Base-by-base conservation (phyloP, 2,113 vertebrate species). In the Tautogolabrus adspersus region DNA sequence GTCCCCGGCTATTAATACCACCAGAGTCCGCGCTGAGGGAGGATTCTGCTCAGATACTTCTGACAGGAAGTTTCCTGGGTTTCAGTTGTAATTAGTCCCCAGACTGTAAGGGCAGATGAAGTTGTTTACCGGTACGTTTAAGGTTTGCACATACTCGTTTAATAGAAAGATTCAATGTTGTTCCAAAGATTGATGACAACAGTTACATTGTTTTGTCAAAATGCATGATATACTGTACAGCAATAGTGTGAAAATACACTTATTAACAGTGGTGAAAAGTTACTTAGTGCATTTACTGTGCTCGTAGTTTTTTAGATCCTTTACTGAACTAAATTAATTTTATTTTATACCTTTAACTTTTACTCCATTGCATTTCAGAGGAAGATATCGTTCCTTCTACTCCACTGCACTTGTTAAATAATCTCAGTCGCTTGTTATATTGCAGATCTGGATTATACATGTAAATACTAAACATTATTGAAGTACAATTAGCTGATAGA, bases 1-100 rank as follows among this genome's bases (percentile, higher is more conserved):
- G 83, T 79, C 63, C 55, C 34, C 0, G 22, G 65, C 86, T 93
- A 87, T 87, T 85, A 81, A 91, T 90, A 92, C 64, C 75, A 15
- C 21, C 19, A 63, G 59, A 82, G 83, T 81, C 82, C 16, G 11
- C 13, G 10, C 73, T 23, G 66, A 72, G 57, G 67, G 61, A 85
- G 42, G 85, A 79, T 34, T 79, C 70, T 64, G 68, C 70, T 84
- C 62, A 21, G 62, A 70, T 66, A 69, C 16, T 21, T 81, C 75
- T 66, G 66, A 75, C 21, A 68, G 67, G 84, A 77, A 84, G 72
- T 73, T 19, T 26, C 66, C 12, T 46, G 16, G 71, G 42, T 86
- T 85, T 84, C 10, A 61, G 63, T 56, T 47, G 76, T 72, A 73
- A 78, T 56, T 55, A 56, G 63, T 61, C 1, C 19, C 1, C 19